Conservation (phyloP, 23 tunicate species). For the Halocynthia aurantium region DNA sequence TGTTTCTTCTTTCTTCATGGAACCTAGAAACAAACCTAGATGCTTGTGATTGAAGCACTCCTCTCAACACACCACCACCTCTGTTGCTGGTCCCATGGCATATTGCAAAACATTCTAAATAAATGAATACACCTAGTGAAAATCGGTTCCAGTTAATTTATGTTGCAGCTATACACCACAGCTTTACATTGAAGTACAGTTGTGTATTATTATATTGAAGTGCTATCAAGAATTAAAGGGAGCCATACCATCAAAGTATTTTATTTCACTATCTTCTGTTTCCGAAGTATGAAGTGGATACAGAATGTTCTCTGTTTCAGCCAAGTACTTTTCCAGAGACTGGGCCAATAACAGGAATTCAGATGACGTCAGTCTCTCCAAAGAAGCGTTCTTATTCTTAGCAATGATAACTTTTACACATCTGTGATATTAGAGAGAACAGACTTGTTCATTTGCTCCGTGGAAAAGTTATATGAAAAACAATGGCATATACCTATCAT, state of each 20-base stretch:
- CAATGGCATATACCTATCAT: not conserved
- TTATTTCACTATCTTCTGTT: not conserved
- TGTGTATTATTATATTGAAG: too few relatives aligned
- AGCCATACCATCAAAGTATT: too few relatives aligned
- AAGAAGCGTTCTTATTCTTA: constrained; percentile 64
- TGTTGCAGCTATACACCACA: too few relatives aligned
- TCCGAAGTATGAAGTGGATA: not conserved
- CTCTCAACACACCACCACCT: constrained; percentile 30
- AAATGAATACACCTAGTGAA: not conserved
- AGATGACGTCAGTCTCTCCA: constrained; percentile 60
- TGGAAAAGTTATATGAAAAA: too few relatives aligned
- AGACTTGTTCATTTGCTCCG: too few relatives aligned
- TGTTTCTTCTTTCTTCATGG: constrained; percentile 86
- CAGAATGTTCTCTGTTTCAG: constrained; percentile 15
- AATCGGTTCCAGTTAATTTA: too few relatives aligned
- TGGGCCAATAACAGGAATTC: constrained; percentile 61
- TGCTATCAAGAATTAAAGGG: too few relatives aligned
- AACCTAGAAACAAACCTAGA: constrained; percentile 60
- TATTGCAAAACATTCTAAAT: not conserved
- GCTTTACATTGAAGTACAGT: too few relatives aligned
- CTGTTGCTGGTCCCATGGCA: constrained; percentile 3
- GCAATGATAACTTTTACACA: constrained; percentile 82
- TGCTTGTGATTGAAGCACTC: constrained; percentile 59
- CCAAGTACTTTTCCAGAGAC: constrained; percentile 14
- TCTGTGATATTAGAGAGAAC: not conserved